Base-by-base conservation (phyloP, 1,140 invertebrate genomes). In the Laupala kohalensis region DNA sequence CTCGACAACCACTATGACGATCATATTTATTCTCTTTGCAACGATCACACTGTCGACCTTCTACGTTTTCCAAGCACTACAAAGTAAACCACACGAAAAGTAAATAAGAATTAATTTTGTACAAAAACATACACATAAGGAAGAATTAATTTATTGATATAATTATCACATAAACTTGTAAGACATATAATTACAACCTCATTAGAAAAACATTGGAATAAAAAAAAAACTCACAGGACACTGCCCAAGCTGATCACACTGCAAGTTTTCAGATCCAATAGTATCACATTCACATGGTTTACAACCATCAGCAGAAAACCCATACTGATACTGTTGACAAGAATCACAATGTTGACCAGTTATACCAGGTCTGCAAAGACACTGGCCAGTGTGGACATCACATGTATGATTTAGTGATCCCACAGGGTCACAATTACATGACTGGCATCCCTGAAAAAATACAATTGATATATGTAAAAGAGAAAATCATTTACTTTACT, bases 1-100 rank as follows among this genome's bases (percentile, higher is more conserved):
- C 91, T 69, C 92, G 81, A 77, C 94, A 97, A 15, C 92, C 93
- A 63, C 87, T 86, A 75, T 94, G 90, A 28, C 93, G 84, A 78
- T 94, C 89, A 76, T 90, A 89, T 78, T 94, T 96, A 78, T 97
- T 97, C 77, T 96, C 93, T 80, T 94, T 94, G 78, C 95, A 98
- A 27, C 92, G 87, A 77, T 98, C 92, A 78, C 95, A 98, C n/a
- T 87, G 84, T 71, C 90, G 80, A 12, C 95, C 95, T 80, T 96
- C 94, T 1, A 97, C 94, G 78, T 96, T 96, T 67, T 92, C 88
- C 66, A 92, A 86, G 80, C 95, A 97, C 79, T 86, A 68, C 25
- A 75, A 78, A 74, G 25, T 62, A 70, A 25, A 53, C 19, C 9
- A 53, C 19, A 53, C 37, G 0, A 13, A 53, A 19, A 53, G n/a